Percentiles rank a stretch among this genome's conserved stretches.
Evolutionary conservation across 2,113 vertebrate genomes (phyloP).

Genomic region (zebrafish (Danio rerio)): GRCz12tu NC_133181.1:12225501-12226000

Average conservation of each 20-base stretch:
- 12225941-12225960: conserved; percentile 28
- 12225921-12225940: conserved; percentile 9
- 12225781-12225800: conserved; percentile 54
- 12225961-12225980: conserved; percentile 65
- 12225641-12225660: neutral
- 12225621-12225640: neutral
- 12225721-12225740: neutral
- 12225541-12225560: too few relatives aligned
- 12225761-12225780: too few relatives aligned
- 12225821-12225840: neutral
- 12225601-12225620: conserved; percentile 23
- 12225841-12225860: conserved; percentile 44
- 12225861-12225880: conserved; percentile 6
- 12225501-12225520: too few relatives aligned
- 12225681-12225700: neutral
- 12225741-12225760: neutral
- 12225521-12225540: too few relatives aligned
- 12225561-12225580: neutral
- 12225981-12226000: conserved; percentile 76
- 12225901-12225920: conserved; percentile 11
- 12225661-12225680: neutral
- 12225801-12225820: neutral
- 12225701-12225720: neutral
- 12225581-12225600: neutral
- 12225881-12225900: conserved; percentile 11